Evolutionary conservation across 2,888 invertebrate genomes (phyloP), one percentile per base, ranked within the genome.

Genomic region (Cabera pusaria): DNA sequence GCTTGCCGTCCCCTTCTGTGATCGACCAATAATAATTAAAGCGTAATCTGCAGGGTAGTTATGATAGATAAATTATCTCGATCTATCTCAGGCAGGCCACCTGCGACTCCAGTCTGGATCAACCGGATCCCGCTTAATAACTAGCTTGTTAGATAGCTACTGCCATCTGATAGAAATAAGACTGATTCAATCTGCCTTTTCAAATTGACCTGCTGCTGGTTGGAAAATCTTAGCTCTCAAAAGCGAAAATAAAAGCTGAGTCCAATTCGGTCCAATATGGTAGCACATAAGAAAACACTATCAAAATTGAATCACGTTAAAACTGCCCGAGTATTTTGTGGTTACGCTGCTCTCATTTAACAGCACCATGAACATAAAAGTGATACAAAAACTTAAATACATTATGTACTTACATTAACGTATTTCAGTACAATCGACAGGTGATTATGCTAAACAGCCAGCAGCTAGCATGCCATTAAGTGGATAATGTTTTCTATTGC

Each of bases 401-500:
- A n/a, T n/a, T n/a, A n/a, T n/a, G n/a, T 39, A 42, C 28, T 19
- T 36, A 49, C 45, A 45, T 56, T 51, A 49, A 38, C 48, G 42
- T 61, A 54, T 56, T 55, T 59, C 41, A 49, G 41, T 53, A 65
- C 61, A 70, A 70, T 72, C 70, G 78, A 71, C 78, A 77, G 76
- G 74, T 76, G 75, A 77, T 74, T 75, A 79, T 73, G 71, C 54
- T 76, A 74, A 77, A 60, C 63, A 69, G 64, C 59, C 57, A 56
- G 40, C 68, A 62, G 64, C 39, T 44, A 59, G 64, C 65, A 65
- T 68, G 59, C 64, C 67, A 74, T 74, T 74, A 71, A 64, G 62
- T 64, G 58, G 62, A 70, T 79, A 72, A 71, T 72, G 63, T 72
- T 73, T 72, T 75, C 71, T 73, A 69, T 86, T 85, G 83, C 84